These are phyloP conservation scores for Charaxes varanes DNA, from an alignment of 1,140 invertebrate genomes.

Conservation along the genomic window DNA sequence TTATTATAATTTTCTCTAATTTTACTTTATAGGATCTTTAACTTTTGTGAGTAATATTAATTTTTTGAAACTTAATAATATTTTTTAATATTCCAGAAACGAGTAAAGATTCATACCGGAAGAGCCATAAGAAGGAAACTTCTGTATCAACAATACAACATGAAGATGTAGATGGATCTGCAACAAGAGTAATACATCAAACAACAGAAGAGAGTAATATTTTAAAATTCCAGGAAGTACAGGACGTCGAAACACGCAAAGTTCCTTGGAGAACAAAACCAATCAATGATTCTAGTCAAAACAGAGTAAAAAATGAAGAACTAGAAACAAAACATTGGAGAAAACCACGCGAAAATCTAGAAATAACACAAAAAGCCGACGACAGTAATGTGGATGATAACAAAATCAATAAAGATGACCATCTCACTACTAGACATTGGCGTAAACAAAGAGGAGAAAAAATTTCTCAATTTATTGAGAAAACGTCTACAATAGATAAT, in stretches of 20 bases:
- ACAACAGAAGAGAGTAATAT: conserved; percentile 55
- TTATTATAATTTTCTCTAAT: too few relatives aligned
- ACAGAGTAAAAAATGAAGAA: conserved; percentile 20
- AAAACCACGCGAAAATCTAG: conserved; percentile 29
- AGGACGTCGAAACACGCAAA: conserved; percentile 44
- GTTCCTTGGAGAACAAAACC: conserved; percentile 50
- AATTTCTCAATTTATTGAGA: neutral
- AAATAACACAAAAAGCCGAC: conserved; percentile 10
- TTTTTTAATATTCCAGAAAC: conserved; percentile 42
- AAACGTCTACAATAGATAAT: neutral
- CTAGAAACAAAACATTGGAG: conserved; percentile 47
- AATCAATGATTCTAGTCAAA: too few relatives aligned
- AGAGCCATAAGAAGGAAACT: conserved; percentile 35
- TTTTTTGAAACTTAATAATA: neutral
- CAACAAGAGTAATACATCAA: conserved; percentile 34
- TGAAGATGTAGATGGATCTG: conserved; percentile 22
- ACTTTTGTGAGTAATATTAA: too few relatives aligned
- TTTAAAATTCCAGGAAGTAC: conserved; percentile 39
- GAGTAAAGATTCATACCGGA: conserved; percentile 23
- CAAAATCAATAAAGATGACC: too few relatives aligned
- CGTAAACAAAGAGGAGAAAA: neutral
- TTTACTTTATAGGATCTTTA: too few relatives aligned
- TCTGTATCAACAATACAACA: conserved; percentile 18
- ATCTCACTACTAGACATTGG: neutral
- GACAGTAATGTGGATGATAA: neutral